Conservation (phyloP, 2,113 vertebrate species). For the Syrmaticus mikado region DNA sequence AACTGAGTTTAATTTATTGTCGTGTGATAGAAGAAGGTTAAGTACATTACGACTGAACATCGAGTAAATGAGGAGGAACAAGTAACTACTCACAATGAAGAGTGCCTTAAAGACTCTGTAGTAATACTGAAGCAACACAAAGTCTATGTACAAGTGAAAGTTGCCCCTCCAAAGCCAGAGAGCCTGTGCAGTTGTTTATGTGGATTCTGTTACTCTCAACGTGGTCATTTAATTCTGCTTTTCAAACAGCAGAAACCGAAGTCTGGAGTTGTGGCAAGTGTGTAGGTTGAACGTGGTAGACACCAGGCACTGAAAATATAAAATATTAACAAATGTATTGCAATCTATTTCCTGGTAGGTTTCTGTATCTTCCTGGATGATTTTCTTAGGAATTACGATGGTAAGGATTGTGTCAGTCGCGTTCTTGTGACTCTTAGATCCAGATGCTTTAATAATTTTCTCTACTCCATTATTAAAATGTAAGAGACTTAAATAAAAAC, state of each 20-base stretch:
- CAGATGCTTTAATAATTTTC: not conserved
- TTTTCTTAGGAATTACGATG: not conserved
- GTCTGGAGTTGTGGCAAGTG: not conserved
- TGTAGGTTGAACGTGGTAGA: not conserved
- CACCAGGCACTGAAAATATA: not conserved
- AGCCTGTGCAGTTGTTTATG: not conserved
- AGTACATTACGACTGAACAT: rapidly evolving
- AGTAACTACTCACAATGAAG: not conserved
- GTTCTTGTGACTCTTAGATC: not conserved
- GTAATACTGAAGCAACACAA: not conserved
- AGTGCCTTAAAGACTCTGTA: not conserved
- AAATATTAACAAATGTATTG: not conserved
- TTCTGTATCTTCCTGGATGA: not conserved
- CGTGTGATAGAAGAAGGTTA: not conserved
- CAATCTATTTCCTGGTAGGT: not conserved
- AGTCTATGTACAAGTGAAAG: not conserved
- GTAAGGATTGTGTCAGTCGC: not conserved
- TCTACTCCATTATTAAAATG: not conserved
- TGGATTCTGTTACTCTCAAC: not conserved
- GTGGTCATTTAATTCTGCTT: not conserved
- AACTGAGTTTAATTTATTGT: not conserved
- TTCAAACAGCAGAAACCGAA: not conserved
- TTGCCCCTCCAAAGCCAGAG: not conserved
- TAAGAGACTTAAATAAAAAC: not conserved
- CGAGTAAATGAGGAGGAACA: not conserved